A percentile compares a stretch with the other conserved stretches of the same genome.
Evolutionary conservation across 2,888 invertebrate species (phyloP).

Genomic region (Epinotia nisella): DNA sequence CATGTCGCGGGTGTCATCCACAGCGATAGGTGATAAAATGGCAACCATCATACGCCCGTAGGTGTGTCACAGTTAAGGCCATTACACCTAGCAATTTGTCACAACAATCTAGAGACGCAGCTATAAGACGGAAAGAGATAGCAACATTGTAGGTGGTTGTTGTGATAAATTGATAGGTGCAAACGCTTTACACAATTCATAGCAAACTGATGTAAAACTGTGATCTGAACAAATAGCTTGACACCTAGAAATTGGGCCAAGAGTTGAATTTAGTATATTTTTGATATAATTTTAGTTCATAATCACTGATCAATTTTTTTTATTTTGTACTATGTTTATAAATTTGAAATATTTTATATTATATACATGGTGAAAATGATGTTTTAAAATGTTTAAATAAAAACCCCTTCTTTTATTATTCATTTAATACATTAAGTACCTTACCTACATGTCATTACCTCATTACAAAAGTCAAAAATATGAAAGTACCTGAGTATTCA

Average conservation of each 20-base stretch:
- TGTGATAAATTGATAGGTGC: too few species aligned
- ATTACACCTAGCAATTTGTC: too few species aligned
- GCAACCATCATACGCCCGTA: too few species aligned
- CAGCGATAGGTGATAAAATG: too few species aligned
- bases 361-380: neutral
- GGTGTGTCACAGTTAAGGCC: too few species aligned
- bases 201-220: neutral
- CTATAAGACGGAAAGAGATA: too few species aligned
- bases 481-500: neutral
- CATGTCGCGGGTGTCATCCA: too few species aligned
- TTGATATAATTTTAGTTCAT: neutral
- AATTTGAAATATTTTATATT: slow-evolving; percentile 3
- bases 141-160: too few species aligned
- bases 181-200: too few species aligned
- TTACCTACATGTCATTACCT: neutral
- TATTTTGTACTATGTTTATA: neutral
- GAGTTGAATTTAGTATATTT: neutral
- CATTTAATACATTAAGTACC: slow-evolving; percentile 25
- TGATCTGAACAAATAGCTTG: neutral
- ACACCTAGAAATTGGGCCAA: too few species aligned
- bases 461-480: neutral
- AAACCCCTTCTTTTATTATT: neutral
- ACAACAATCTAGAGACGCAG: too few species aligned
- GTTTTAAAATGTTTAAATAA: neutral
- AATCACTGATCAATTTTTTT: neutral